Percentiles rank a stretch among this genome's conserved stretches.
Conservation (phyloP, 2,888 invertebrate species). For the Leptinotarsa rubiginosa region DNA sequence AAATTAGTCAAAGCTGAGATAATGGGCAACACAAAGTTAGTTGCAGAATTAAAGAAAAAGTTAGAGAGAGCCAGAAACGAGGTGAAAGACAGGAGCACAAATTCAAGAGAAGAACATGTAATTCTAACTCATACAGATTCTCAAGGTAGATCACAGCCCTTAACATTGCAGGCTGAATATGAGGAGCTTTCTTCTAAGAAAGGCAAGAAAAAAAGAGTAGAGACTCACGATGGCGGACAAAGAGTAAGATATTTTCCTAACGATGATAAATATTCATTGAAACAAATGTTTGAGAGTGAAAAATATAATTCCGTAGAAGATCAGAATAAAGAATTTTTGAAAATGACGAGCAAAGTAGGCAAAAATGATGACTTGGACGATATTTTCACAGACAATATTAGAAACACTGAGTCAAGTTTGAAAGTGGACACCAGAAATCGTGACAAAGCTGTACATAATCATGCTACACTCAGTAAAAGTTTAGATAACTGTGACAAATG, state of each 20-base stretch:
- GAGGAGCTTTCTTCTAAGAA: slow-evolving; percentile 64
- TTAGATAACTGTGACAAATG: slow-evolving; percentile 87
- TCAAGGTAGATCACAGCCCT: slow-evolving; percentile 77
- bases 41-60: slow-evolving; percentile 78
- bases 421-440: slow-evolving; percentile 74
- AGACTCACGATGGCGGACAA: slow-evolving; percentile 80
- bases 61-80: slow-evolving; percentile 77
- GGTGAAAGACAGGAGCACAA: slow-evolving; percentile 41
- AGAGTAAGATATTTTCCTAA: slow-evolving; percentile 87
- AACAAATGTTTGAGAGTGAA: slow-evolving; percentile 86
- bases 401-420: slow-evolving; percentile 72
- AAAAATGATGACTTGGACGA: slow-evolving; percentile 86
- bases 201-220: slow-evolving; percentile 70
- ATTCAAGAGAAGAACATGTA: slow-evolving; percentile 66
- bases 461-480: slow-evolving; percentile 75
- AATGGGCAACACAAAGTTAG: slow-evolving; percentile 81
- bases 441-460: slow-evolving; percentile 78
- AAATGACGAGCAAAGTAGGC: slow-evolving; percentile 76
- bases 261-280: slow-evolving; percentile 88
- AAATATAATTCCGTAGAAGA: slow-evolving; percentile 84
- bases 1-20: slow-evolving; percentile 95
- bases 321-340: slow-evolving; percentile 83
- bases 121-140: slow-evolving; percentile 77
- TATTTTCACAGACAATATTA: slow-evolving; percentile 83
- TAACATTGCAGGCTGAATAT: slow-evolving; percentile 66